A percentile compares a stretch with the other conserved stretches of the same genome.
Conservation (phyloP, 2,113 vertebrate genomes). For the Halichoerus grypus region DNA sequence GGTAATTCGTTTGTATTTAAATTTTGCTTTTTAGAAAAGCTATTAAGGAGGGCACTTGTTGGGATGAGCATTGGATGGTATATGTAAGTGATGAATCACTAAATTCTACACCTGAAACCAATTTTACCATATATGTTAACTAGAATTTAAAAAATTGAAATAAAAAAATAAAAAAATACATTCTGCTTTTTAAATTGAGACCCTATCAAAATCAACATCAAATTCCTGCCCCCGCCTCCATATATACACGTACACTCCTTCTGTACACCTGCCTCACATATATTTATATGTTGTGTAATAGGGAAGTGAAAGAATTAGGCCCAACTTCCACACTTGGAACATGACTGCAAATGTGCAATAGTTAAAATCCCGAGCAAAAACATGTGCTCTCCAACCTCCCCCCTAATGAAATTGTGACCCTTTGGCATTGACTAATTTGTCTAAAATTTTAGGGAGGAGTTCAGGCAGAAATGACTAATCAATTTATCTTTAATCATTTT, state of each 20-base stretch:
- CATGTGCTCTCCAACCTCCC: neutral
- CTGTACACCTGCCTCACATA: neutral
- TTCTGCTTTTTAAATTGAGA: neutral
- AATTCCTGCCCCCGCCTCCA: neutral
- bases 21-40: neutral
- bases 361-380: neutral
- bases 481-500: neutral
- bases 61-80: neutral
- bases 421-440: neutral
- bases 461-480: neutral
- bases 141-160: neutral
- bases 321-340: neutral
- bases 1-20: neutral
- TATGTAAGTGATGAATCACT: neutral
- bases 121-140: neutral
- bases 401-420: neutral
- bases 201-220: neutral
- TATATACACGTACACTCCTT: neutral
- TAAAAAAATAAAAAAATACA: neutral
- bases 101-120: neutral
- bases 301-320: neutral
- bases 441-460: neutral
- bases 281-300: neutral
- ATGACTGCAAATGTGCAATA: neutral
- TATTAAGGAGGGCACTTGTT: neutral